Evolutionary conservation across 2,888 invertebrate species (phyloP).

Genomic region (Dermolepida albohirtum): DNA sequence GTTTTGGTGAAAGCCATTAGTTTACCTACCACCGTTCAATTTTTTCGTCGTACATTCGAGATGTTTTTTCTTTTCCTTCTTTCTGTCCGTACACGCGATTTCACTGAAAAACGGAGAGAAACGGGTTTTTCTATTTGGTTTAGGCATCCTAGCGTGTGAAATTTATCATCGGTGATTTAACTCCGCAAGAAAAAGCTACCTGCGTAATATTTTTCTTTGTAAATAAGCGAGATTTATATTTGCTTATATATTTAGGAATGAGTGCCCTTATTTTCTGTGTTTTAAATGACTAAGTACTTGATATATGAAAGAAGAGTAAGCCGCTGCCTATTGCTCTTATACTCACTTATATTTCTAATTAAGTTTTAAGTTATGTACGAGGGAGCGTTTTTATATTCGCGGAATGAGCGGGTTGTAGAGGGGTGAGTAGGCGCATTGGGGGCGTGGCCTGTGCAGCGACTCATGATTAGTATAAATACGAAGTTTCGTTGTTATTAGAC

Average conservation of each 20-base stretch:
- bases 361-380: no score
- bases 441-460: no score
- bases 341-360: no score
- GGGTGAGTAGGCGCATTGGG: no score
- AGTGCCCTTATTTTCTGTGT: neutral
- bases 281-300: neutral
- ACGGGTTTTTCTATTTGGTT: constrained; percentile 2
- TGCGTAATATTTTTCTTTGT: neutral
- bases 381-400: no score
- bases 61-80: neutral
- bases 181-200: neutral
- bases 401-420: no score
- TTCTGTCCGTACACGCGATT: constrained; percentile 4
- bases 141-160: neutral
- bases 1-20: constrained; percentile 2
- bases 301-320: no score
- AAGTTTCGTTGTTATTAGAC: no score
- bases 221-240: constrained; percentile 8
- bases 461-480: no score
- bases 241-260: neutral
- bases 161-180: constrained; percentile 21
- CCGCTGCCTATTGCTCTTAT: no score
- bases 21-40: constrained; percentile 3
- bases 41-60: constrained; percentile 11
- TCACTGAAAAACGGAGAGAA: neutral